phyloP scores from a whole-genome alignment of 1,140 invertebrate genomes.

The Nasonia giraulti region DNA sequence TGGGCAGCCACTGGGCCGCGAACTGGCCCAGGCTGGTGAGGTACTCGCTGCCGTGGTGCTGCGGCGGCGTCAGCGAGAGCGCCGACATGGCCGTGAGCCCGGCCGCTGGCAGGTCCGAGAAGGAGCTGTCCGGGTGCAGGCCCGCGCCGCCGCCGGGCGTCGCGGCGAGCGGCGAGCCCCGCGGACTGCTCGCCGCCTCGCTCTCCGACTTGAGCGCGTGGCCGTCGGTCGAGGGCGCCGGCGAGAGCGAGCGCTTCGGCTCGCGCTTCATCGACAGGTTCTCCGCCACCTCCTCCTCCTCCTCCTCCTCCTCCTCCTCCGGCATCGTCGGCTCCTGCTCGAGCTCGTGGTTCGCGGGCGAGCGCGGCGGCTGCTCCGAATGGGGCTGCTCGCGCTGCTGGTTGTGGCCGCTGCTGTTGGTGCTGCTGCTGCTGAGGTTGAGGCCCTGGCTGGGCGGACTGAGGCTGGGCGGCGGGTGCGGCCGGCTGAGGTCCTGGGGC shows the following conservation, averaged over 20 bases:
- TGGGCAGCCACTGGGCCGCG: conserved; percentile 69
- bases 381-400: conserved; percentile 37
- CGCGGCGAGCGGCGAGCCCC: conserved; percentile 67
- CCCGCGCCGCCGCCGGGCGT: conserved; percentile 61
- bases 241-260: conserved; percentile 62
- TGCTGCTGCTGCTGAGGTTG: conserved; percentile 62
- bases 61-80: conserved; percentile 84
- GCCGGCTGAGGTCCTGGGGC: conserved; percentile 77
- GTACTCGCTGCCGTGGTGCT: conserved; percentile 74
- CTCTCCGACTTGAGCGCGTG: conserved; percentile 67
- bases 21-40: conserved; percentile 70
- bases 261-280: conserved; percentile 70
- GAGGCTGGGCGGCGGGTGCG: conserved; percentile 64
- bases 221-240: conserved; percentile 50
- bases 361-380: conserved; percentile 47
- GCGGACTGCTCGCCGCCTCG: conserved; percentile 68
- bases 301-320: conserved; percentile 55
- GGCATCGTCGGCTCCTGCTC: conserved; percentile 19
- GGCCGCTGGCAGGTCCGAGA: conserved; percentile 69
- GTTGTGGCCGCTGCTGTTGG: conserved; percentile 38
- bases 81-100: conserved; percentile 82
- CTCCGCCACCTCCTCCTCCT: conserved; percentile 68
- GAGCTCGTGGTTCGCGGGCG: background rate
- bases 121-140: conserved; percentile 63
- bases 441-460: conserved; percentile 66